These are phyloP conservation scores for Heliconius sara DNA, from an alignment of 2,888 invertebrate species.

Conservation along the genomic window DNA sequence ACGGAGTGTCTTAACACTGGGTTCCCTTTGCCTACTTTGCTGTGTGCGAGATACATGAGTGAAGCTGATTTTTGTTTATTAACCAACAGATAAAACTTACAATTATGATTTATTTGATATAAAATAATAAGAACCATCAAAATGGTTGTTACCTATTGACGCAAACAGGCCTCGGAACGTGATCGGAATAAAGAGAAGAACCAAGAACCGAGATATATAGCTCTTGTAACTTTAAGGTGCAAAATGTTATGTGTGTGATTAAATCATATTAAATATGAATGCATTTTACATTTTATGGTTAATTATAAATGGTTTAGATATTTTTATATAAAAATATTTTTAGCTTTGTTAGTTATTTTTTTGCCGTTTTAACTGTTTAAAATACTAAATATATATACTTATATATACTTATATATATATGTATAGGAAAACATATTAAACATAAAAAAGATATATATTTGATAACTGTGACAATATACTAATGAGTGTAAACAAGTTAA, in stretches of 20 bases:
- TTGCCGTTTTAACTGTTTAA: neutral
- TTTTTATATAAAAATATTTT: neutral
- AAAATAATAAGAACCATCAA: slow-evolving; percentile 27
- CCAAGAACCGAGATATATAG: neutral
- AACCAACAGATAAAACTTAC: neutral
- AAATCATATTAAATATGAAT: neutral
- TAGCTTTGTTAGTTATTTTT: neutral
- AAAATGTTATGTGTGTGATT: neutral
- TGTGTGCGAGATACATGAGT: too few species aligned
- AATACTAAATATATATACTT: too few species aligned
- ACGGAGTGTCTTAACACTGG: too few species aligned
- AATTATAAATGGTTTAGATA: neutral
- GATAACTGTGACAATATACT: too few species aligned
- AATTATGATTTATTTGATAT: neutral
- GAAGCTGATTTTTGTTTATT: too few species aligned
- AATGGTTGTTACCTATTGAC: slow-evolving; percentile 41
- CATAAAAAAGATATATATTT: too few species aligned
- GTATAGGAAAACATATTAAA: neutral
- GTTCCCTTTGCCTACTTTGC: too few species aligned
- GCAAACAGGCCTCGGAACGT: slow-evolving; percentile 52
- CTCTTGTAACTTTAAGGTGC: neutral
- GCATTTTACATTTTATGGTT: neutral
- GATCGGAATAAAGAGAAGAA: slow-evolving; percentile 51
- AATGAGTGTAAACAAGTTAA: too few species aligned
- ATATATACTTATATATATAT: too few species aligned